A percentile compares a stretch with the other conserved stretches of the same genome.
Conservation (phyloP, 2,113 vertebrate genomes). For the Hirundichthys speculiger region DNA sequence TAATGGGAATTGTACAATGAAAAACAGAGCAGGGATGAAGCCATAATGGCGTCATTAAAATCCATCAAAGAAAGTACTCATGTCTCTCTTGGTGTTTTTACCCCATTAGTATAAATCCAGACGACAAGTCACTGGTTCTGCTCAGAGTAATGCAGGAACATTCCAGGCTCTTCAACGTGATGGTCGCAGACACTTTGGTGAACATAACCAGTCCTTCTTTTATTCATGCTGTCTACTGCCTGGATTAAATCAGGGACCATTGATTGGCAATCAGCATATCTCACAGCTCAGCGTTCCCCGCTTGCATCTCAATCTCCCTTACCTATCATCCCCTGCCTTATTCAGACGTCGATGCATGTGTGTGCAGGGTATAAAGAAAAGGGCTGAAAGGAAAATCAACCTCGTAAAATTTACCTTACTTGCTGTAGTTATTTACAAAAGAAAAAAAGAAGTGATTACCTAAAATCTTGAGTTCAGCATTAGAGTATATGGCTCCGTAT, state of each 20-base stretch:
- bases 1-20: slow-evolving; percentile 39
- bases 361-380: slow-evolving; percentile 21
- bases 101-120: slow-evolving; percentile 61
- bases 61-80: slow-evolving; percentile 55
- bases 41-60: slow-evolving; percentile 68
- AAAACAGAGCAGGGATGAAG: slow-evolving; percentile 44
- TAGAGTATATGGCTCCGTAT: slow-evolving; percentile 88
- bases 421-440: background rate
- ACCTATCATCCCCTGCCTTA: slow-evolving; percentile 35
- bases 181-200: slow-evolving; percentile 39
- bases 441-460: slow-evolving; percentile 71
- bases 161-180: slow-evolving; percentile 25
- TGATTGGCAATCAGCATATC: slow-evolving; percentile 75
- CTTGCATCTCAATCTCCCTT: slow-evolving; percentile 58
- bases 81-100: slow-evolving; percentile 48
- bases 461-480: slow-evolving; percentile 90
- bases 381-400: background rate
- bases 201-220: slow-evolving; percentile 50
- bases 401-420: background rate
- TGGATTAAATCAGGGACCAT: slow-evolving; percentile 64
- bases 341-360: slow-evolving; percentile 44
- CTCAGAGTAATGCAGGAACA: slow-evolving; percentile 27
- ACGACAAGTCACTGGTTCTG: slow-evolving; percentile 45
- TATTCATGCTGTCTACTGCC: slow-evolving; percentile 61
- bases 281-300: slow-evolving; percentile 47